These are phyloP conservation scores for Hydriomena furcata DNA, from an alignment of 2,888 invertebrate species.

Conservation along the genomic window DNA sequence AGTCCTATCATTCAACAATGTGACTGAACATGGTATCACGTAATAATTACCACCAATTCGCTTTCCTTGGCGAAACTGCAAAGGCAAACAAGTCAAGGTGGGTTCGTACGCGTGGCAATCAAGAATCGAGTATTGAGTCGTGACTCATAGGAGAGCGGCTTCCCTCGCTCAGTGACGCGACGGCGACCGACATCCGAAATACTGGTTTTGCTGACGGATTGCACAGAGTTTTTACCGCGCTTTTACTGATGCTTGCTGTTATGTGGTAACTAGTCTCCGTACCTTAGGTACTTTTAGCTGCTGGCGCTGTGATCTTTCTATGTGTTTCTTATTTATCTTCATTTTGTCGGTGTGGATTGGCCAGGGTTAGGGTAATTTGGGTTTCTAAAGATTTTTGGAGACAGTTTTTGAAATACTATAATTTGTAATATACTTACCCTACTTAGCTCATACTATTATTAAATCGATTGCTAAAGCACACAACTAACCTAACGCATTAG, in stretches of 20 bases:
- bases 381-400: too few species aligned
- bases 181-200: slow-evolving; percentile 37
- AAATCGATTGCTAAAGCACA: slow-evolving; percentile 21
- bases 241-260: background rate
- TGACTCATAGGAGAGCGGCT: slow-evolving; percentile 51
- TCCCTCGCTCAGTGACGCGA: slow-evolving; percentile 50
- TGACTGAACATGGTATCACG: background rate
- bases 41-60: slow-evolving; percentile 2
- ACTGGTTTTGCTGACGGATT: slow-evolving; percentile 28
- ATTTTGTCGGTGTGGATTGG: too few species aligned
- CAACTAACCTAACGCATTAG: slow-evolving; percentile 5
- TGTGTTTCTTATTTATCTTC: too few species aligned
- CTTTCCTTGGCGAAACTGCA: slow-evolving; percentile 13
- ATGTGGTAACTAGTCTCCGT: slow-evolving; percentile 7
- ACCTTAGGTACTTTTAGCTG: too few species aligned
- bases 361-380: too few species aligned
- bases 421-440: too few species aligned
- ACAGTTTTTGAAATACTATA: too few species aligned
- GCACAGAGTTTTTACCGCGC: slow-evolving; percentile 31
- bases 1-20: background rate
- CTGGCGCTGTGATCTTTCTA: too few species aligned
- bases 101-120: slow-evolving; percentile 42
- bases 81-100: slow-evolving; percentile 18
- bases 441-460: slow-evolving; percentile 15
- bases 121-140: slow-evolving; percentile 52